Evolutionary conservation across 2,888 invertebrate genomes (phyloP).

Genomic region (Drosophila borborema): DNA sequence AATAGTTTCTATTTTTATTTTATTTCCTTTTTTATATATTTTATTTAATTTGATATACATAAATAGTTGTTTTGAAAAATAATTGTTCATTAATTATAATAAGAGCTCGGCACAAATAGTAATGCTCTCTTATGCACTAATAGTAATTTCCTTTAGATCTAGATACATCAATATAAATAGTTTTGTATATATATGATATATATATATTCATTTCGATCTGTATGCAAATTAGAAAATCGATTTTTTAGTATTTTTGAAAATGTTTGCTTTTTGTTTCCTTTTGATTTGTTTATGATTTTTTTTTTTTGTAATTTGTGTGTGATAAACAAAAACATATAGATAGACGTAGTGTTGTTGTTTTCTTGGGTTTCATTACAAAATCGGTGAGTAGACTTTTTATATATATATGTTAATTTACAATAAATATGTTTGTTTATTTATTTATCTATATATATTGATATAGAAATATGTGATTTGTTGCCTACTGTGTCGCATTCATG

Average conservation of each 20-base stretch:
- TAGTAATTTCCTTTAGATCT: conserved; percentile 57
- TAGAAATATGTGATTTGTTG: conserved; percentile 25
- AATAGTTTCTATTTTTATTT: conserved; percentile 17
- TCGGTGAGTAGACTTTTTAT: conserved; percentile 70
- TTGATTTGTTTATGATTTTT: conserved; percentile 36
- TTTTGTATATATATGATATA: conserved; percentile 16
- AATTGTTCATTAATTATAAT: conserved; percentile 37
- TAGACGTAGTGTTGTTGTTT: neutral
- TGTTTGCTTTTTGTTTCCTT: conserved; percentile 34
- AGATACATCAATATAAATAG: conserved; percentile 44
- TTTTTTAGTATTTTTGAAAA: conserved; percentile 1
- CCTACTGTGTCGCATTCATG: conserved; percentile 25
- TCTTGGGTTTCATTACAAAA: conserved; percentile 61
- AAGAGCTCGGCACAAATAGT: conserved; percentile 71
- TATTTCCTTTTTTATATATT: conserved; percentile 18
- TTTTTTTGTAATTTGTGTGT: neutral
- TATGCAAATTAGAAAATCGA: conserved; percentile 53
- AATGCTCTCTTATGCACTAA: conserved; percentile 66
- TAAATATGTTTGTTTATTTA: conserved; percentile 24
- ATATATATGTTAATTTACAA: conserved; percentile 39
- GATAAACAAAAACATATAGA: conserved; percentile 3
- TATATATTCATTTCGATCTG: conserved; percentile 43
- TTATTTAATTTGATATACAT: conserved; percentile 34
- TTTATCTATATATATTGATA: conserved; percentile 6
- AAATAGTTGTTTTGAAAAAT: conserved; percentile 54